phyloP scores from a whole-genome alignment of 30 jellyfish, hydroid and myxozoan species.

The Cassiopea andromeda region DNA sequence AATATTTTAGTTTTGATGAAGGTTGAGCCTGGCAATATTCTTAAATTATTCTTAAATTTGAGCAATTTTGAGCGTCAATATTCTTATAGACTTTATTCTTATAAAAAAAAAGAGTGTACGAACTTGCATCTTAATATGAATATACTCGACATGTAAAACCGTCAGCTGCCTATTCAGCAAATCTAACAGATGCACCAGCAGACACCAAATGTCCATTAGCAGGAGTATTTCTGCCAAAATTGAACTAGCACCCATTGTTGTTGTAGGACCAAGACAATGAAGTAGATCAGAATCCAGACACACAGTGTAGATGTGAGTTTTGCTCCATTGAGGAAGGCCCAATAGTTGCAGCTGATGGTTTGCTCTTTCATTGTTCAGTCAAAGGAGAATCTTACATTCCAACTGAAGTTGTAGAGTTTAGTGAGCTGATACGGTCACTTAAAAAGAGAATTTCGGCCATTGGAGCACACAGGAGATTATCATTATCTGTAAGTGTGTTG shows the following conservation, averaged over 20 bases:
- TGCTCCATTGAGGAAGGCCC: slow-evolving; percentile 61
- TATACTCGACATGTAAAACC: no score
- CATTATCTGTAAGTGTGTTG: slow-evolving; percentile 28
- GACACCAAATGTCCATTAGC: no score
- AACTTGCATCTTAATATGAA: no score
- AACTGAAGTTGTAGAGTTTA: slow-evolving; percentile 41
- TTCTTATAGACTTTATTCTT: no score
- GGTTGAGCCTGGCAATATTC: no score
- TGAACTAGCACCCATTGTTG: not conserved
- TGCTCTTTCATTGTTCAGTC: slow-evolving; percentile 46
- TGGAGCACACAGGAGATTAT: slow-evolving; percentile 13
- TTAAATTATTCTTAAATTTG: no score
- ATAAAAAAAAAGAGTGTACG: no score
- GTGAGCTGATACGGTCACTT: slow-evolving; percentile 49
- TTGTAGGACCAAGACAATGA: slow-evolving; percentile 18
- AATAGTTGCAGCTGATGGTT: slow-evolving; percentile 69
- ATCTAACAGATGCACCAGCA: no score
- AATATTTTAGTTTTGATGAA: no score
- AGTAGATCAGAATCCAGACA: slow-evolving; percentile 1
- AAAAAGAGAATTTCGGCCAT: slow-evolving; percentile 6
- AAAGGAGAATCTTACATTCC: slow-evolving; percentile 63
- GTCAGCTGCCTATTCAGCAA: no score
- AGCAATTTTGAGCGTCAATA: no score
- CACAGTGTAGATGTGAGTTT: slow-evolving; percentile 30
- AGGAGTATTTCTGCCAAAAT: no score